These are phyloP conservation scores for Serranus cabrilla DNA, from an alignment of 2,797 vertebrate species.

Conservation along the genomic window DNA sequence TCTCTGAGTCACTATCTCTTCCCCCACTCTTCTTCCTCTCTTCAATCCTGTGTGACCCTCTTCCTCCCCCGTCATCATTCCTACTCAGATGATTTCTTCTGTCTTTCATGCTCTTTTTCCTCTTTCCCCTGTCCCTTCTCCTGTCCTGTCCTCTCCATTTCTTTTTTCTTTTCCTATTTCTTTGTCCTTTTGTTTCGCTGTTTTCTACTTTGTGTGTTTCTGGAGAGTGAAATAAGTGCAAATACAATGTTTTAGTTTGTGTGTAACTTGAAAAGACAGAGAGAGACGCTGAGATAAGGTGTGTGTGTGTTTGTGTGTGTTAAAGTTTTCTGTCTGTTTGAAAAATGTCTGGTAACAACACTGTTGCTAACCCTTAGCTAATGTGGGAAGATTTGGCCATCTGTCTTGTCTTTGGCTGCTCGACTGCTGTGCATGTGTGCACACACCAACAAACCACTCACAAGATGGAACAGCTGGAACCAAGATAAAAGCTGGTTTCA, in stretches of 20 bases:
- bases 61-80: slow-evolving; percentile 9
- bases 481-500: no score
- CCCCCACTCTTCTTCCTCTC: not conserved
- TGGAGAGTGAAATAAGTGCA: no score
- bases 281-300: not conserved
- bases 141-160: not conserved
- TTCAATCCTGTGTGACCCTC: slow-evolving; percentile 4
- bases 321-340: not conserved
- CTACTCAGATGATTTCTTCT: slow-evolving; percentile 24
- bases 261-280: not conserved
- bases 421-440: slow-evolving; percentile 1
- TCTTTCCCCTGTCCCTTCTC: not conserved
- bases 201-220: not conserved
- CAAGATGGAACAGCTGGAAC: not conserved
- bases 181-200: not conserved
- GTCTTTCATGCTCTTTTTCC: not conserved
- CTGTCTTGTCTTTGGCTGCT: not conserved
- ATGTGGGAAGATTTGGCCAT: slow-evolving; percentile 13
- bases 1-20: slow-evolving; percentile 20
- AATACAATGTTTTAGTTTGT: not conserved
- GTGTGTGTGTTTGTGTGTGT: not conserved
- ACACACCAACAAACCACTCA: not conserved
- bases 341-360: not conserved
- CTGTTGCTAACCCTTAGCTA: not conserved
- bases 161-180: not conserved